Percentiles rank a stretch among this genome's conserved stretches.
These are phyloP conservation scores for Calyptomena viridis DNA, from an alignment of 2,113 vertebrate genomes.

Conservation along the genomic window DNA sequence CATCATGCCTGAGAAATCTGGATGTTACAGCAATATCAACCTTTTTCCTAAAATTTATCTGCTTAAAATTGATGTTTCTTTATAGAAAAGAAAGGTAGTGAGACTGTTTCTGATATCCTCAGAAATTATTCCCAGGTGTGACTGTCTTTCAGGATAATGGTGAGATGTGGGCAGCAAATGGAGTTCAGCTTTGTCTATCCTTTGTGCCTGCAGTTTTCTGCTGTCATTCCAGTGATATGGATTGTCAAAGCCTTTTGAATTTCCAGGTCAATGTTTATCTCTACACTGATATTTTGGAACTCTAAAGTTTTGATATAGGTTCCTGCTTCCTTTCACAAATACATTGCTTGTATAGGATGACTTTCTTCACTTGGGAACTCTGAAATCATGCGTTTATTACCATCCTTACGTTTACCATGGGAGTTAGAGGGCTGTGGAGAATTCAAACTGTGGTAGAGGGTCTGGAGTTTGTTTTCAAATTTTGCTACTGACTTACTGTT, in stretches of 20 bases:
- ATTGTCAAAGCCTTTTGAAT: background rate
- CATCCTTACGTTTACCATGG: background rate
- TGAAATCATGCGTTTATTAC: background rate
- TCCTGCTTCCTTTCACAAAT: background rate
- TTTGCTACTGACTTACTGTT: background rate
- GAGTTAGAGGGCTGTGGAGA: background rate
- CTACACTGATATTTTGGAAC: background rate
- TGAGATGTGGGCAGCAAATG: background rate
- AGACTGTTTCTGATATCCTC: background rate
- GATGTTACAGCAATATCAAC: background rate
- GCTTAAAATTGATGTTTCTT: background rate
- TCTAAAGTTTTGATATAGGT: background rate
- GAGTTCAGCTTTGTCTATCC: background rate
- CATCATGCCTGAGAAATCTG: background rate
- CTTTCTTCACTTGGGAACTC: background rate
- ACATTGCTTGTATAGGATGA: background rate
- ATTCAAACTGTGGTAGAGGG: background rate
- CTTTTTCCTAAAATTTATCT: background rate
- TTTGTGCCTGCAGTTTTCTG: background rate
- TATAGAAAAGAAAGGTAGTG: background rate
- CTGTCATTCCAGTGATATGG: background rate
- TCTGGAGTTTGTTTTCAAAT: background rate
- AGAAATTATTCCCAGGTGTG: background rate
- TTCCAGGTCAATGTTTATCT: background rate
- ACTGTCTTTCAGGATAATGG: background rate